Percentiles rank a stretch among this genome's conserved stretches.
These are phyloP conservation scores for Mimachlamys varia DNA, from an alignment of 2,888 invertebrate genomes.

Conservation along the genomic window DNA sequence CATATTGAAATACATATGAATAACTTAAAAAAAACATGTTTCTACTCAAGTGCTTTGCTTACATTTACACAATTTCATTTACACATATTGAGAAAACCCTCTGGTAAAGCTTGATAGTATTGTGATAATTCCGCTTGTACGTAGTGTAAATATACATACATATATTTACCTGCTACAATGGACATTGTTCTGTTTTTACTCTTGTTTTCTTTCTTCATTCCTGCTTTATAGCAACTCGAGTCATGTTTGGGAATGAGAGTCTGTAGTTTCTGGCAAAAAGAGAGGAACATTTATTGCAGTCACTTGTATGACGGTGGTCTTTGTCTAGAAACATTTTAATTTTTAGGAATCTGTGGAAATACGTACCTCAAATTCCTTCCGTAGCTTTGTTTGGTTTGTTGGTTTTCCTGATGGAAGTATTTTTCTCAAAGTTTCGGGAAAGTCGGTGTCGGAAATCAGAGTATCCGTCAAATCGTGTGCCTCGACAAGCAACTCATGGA, in stretches of 20 bases:
- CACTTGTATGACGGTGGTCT: background rate
- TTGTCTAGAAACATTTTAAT: too few species aligned
- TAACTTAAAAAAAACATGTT: background rate
- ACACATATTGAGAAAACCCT: too few species aligned
- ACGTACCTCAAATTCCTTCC: background rate
- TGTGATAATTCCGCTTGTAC: background rate
- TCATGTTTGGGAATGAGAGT: background rate
- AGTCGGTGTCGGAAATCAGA: background rate
- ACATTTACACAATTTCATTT: background rate
- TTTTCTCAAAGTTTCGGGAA: background rate
- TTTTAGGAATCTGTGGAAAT: background rate
- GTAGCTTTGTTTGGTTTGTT: background rate
- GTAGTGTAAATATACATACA: too few species aligned
- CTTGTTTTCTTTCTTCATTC: background rate
- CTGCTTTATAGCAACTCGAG: background rate
- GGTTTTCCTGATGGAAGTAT: background rate
- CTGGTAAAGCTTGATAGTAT: too few species aligned
- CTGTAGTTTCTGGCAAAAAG: background rate
- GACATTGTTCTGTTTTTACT: background rate
- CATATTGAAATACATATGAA: background rate
- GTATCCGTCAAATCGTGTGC: background rate
- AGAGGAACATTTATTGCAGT: background rate
- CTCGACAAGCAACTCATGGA: background rate
- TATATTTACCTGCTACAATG: background rate
- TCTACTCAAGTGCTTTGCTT: too few species aligned